These are phyloP conservation scores for Helogale parvula DNA, from an alignment of 2,113 vertebrate genomes.

Conservation along the genomic window DNA sequence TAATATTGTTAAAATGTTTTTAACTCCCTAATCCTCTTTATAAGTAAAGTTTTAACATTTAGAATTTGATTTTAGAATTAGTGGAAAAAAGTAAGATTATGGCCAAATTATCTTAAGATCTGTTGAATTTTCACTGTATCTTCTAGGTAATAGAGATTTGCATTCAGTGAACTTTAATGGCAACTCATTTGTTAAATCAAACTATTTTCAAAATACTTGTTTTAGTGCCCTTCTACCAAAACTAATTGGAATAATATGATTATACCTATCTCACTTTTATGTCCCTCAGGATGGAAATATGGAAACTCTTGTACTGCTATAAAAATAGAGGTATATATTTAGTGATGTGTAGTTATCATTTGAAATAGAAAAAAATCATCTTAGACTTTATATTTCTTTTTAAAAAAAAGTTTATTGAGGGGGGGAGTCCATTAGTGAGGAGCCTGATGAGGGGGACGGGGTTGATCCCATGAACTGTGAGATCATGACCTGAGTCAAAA, in stretches of 20 bases:
- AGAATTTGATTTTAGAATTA: conserved; percentile 5
- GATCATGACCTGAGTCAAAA: too few relatives aligned
- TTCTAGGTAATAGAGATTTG: neutral
- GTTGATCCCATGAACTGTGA: too few relatives aligned
- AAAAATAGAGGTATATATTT: neutral
- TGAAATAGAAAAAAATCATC: neutral
- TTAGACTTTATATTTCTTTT: neutral
- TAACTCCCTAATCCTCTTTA: neutral
- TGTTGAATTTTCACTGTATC: neutral
- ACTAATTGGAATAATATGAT: neutral
- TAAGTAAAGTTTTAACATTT: neutral
- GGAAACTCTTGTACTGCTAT: neutral
- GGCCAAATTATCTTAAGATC: neutral
- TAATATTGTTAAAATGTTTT: neutral
- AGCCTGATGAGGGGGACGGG: too few relatives aligned
- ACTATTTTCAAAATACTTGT: neutral
- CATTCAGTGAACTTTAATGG: neutral
- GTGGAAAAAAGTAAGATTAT: neutral
- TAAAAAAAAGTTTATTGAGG: neutral
- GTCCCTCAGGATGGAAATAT: neutral
- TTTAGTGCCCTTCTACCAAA: neutral
- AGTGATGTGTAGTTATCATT: neutral
- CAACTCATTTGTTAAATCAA: neutral
- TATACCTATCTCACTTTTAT: neutral
- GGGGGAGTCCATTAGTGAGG: too few relatives aligned